Evolutionary conservation across 2,797 vertebrate species (phyloP).

Genomic region (Aphelocoma californica): DNA sequence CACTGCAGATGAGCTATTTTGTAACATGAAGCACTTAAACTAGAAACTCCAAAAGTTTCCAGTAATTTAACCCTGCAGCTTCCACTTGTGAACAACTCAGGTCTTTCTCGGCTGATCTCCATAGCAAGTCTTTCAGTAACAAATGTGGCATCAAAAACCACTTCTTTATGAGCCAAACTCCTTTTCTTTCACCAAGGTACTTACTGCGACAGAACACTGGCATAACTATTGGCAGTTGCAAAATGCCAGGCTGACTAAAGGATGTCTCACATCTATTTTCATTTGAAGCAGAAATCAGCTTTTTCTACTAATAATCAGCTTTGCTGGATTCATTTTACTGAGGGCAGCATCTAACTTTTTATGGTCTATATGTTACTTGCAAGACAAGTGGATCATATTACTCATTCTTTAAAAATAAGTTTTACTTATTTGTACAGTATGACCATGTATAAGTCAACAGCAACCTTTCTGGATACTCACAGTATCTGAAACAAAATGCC

Average conservation of each 20-base stretch:
- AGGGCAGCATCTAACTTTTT: neutral
- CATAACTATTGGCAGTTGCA: neutral
- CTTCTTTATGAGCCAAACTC: neutral
- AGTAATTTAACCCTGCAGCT: neutral
- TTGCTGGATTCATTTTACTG: neutral
- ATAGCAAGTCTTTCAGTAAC: neutral
- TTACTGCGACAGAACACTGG: neutral
- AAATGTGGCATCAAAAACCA: neutral
- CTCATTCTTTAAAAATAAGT: neutral
- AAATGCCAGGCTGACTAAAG: neutral
- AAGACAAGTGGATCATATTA: neutral
- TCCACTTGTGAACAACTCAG: neutral
- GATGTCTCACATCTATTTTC: neutral
- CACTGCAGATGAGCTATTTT: neutral
- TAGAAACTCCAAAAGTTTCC: neutral
- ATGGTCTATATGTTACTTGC: neutral
- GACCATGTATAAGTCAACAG: neutral
- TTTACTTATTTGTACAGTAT: neutral
- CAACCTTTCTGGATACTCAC: neutral
- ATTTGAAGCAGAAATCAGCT: neutral
- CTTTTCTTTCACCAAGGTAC: neutral
- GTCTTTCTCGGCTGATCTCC: neutral
- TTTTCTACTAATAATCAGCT: neutral
- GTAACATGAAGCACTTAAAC: neutral
- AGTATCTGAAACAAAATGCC: neutral